Percentiles rank a stretch among this genome's conserved stretches.
phyloP scores from a whole-genome alignment of 2,797 vertebrate species.

The Cheirogaleus major region DNA sequence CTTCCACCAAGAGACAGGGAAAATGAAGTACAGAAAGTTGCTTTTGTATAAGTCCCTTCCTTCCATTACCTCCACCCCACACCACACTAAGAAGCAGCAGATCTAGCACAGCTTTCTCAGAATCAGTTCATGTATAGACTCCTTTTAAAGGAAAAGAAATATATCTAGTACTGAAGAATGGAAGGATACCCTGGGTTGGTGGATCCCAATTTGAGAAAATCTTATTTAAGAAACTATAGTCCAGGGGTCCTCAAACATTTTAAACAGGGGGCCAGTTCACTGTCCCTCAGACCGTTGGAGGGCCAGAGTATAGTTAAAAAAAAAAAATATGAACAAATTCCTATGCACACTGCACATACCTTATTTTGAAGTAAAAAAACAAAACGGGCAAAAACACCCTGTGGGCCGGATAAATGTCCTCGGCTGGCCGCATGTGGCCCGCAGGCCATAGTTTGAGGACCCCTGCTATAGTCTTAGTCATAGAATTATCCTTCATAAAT shows the following conservation, averaged over 20 bases:
- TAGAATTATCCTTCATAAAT: slow-evolving; percentile 35
- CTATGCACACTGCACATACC: no score
- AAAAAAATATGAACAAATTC: no score
- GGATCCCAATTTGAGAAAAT: neutral
- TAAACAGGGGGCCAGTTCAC: no score
- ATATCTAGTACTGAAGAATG: neutral
- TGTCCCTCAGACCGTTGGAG: no score
- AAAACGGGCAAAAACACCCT: no score
- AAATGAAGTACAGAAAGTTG: neutral
- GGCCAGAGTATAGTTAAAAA: no score
- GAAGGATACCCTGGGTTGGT: neutral
- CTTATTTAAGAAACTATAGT: slow-evolving; percentile 19
- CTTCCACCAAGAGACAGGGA: neutral
- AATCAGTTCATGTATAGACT: neutral
- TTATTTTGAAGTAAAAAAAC: no score
- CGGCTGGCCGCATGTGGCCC: no score
- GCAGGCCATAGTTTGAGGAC: no score
- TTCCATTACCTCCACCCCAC: neutral
- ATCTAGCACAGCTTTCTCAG: neutral
- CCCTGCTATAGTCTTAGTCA: neutral
- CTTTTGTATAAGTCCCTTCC: neutral
- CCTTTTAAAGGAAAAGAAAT: slow-evolving; percentile 42
- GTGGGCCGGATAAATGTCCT: no score
- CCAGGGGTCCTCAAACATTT: no score
- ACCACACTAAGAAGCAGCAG: neutral